Evolutionary conservation across 2,888 invertebrate species (phyloP), one percentile per base, ranked within the genome.

Genomic region (Ennomos fuscantarius): DNA sequence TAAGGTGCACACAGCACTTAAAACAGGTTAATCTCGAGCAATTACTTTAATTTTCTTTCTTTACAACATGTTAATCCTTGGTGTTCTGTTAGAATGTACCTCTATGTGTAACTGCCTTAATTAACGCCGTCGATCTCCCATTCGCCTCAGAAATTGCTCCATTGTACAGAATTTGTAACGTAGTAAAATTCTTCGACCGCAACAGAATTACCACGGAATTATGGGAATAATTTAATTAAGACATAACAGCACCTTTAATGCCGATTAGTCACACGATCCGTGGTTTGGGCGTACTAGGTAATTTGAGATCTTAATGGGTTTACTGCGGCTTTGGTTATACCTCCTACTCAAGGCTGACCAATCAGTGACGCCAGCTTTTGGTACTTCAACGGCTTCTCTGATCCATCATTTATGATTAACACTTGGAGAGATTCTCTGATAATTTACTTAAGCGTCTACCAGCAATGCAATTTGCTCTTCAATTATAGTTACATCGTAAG

Each of bases 141-240:
- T 88, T 85, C 86, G 86, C 78, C 75, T 84, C 84, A 85, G 85
- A 84, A 87, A 84, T 78, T 70, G 77, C 74, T 82, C 80, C 77
- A 86, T 89, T 89, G 87, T 88, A 83, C 80, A 79, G 81, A 88
- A 89, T 88, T 87, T 84, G 87, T 86, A 84, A 84, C 83, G 85
- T 86, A 72, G 82, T 87, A 84, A 87, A 88, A 82, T 83, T 81
- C 78, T 76, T 80, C 77, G 78, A 82, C 83, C 84, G 82, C 79
- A 81, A 81, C 84, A 79, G 69, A 78, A 79, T 85, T 82, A 81
- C 81, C 73, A 75, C 73, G 78, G 80, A 84, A 85, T 87, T 86
- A 86, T 82, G 80, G 78, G 81, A 83, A 82, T 89, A 89, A 90
- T 90, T 90, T 87, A 92, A 92, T 92, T 90, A 90, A 89, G 87